Conservation (phyloP, 2,113 vertebrate species). For the Recurvirostra avosetta region DNA sequence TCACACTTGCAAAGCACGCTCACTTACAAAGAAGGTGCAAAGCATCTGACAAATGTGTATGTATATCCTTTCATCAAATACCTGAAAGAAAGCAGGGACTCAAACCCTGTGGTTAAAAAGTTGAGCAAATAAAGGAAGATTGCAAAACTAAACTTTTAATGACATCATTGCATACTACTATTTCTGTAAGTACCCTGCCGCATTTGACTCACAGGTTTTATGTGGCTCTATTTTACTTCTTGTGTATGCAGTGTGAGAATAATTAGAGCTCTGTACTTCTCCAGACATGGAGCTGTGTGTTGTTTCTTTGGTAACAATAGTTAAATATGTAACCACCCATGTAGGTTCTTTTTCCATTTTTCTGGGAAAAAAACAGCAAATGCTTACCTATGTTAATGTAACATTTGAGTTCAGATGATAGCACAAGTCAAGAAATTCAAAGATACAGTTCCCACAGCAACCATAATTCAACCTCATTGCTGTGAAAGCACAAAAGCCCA, state of each 20-base stretch:
- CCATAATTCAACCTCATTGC: constrained; percentile 45
- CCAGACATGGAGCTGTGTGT: background rate
- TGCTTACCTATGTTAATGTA: constrained; percentile 48
- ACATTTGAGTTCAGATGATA: constrained; percentile 52
- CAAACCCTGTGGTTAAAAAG: background rate
- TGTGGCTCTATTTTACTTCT: background rate
- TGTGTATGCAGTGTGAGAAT: background rate
- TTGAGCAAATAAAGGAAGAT: background rate
- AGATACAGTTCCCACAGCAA: constrained; percentile 67
- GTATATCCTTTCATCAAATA: background rate
- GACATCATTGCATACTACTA: fast-evolving
- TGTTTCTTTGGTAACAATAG: background rate
- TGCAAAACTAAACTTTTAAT: background rate
- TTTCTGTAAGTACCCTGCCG: background rate
- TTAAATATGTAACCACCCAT: background rate
- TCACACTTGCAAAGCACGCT: background rate
- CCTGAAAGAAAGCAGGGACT: background rate
- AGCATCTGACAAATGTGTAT: background rate
- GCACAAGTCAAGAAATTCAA: constrained; percentile 34
- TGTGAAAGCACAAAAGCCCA: constrained; percentile 40
- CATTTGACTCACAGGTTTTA: background rate
- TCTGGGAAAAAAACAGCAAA: background rate
- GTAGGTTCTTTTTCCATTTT: background rate
- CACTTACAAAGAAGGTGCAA: background rate
- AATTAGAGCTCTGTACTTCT: background rate